phyloP scores from a whole-genome alignment of 2,888 invertebrate species.

The Synergus itoensis region DNA sequence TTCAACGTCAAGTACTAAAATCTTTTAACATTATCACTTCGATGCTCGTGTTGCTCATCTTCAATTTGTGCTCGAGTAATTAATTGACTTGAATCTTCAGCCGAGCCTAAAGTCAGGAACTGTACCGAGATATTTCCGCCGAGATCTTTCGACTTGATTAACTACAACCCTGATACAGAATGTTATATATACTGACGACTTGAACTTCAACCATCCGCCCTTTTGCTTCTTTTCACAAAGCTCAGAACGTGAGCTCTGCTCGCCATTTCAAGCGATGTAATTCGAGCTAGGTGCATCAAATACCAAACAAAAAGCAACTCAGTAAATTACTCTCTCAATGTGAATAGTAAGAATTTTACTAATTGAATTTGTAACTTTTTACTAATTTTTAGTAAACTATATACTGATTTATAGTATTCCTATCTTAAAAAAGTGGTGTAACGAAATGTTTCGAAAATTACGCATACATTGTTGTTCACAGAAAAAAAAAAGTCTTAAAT shows the following conservation, averaged over 20 bases:
- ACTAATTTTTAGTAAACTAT: too few species aligned
- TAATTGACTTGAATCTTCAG: slow-evolving; percentile 26
- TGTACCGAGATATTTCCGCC: slow-evolving; percentile 25
- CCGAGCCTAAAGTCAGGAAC: slow-evolving; percentile 19
- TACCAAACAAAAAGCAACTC: too few species aligned
- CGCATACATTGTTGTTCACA: too few species aligned
- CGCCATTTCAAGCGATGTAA: slow-evolving; percentile 1
- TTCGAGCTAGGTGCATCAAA: background rate
- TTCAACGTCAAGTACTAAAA: slow-evolving; percentile 40
- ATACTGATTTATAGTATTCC: too few species aligned
- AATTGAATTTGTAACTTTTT: too few species aligned
- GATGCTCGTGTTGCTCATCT: slow-evolving; percentile 38
- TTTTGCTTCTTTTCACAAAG: slow-evolving; percentile 10
- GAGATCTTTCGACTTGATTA: slow-evolving; percentile 37
- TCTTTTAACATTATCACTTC: slow-evolving; percentile 38
- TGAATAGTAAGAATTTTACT: background rate
- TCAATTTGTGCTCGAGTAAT: slow-evolving; percentile 40
- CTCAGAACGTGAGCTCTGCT: background rate
- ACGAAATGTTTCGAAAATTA: too few species aligned
- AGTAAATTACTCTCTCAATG: background rate
- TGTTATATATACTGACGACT: slow-evolving; percentile 17
- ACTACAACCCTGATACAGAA: slow-evolving; percentile 21
- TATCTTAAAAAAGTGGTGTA: too few species aligned
- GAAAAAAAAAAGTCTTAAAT: too few species aligned
- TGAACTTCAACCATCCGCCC: slow-evolving; percentile 26